These are phyloP conservation scores for Apodemus agrarius DNA, from an alignment of 2,797 vertebrate genomes.

Conservation along the genomic window DNA sequence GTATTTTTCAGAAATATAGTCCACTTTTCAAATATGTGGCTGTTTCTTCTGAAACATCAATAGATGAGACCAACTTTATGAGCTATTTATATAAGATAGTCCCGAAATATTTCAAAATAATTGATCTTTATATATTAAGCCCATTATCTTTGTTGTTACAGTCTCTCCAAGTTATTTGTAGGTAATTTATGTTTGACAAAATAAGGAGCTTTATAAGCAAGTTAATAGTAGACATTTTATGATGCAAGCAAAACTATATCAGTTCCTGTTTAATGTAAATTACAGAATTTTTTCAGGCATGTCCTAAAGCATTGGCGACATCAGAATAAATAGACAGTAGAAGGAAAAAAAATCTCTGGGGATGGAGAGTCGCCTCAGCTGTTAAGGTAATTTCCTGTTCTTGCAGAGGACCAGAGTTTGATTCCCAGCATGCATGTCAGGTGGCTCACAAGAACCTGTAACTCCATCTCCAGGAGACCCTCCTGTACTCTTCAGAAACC, in stretches of 20 bases:
- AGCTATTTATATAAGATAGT: conserved; percentile 55
- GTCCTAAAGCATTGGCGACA: not conserved
- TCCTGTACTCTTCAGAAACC: not conserved
- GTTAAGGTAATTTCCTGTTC: not conserved
- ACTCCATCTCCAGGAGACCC: not conserved
- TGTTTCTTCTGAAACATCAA: conserved; percentile 61
- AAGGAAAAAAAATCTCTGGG: not conserved
- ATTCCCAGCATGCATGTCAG: not conserved
- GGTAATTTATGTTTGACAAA: conserved; percentile 46
- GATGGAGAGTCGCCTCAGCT: not conserved
- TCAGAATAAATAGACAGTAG: not conserved
- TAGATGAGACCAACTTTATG: conserved; percentile 67
- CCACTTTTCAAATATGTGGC: conserved; percentile 1
- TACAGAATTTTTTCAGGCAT: not conserved
- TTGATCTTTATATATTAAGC: conserved; percentile 68
- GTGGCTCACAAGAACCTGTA: not conserved
- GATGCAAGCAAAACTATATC: not conserved
- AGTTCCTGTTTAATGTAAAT: conserved; percentile 33
- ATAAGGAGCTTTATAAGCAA: not conserved
- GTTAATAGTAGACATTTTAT: conserved; percentile 11
- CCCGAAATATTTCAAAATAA: conserved; percentile 62
- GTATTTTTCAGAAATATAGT: conserved; percentile 67
- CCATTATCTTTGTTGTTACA: conserved; percentile 51
- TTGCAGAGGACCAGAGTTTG: not conserved
- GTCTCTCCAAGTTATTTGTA: conserved; percentile 56